These are phyloP conservation scores for Maconellicoccus hirsutus DNA, from an alignment of 1,140 invertebrate genomes.

Conservation along the genomic window DNA sequence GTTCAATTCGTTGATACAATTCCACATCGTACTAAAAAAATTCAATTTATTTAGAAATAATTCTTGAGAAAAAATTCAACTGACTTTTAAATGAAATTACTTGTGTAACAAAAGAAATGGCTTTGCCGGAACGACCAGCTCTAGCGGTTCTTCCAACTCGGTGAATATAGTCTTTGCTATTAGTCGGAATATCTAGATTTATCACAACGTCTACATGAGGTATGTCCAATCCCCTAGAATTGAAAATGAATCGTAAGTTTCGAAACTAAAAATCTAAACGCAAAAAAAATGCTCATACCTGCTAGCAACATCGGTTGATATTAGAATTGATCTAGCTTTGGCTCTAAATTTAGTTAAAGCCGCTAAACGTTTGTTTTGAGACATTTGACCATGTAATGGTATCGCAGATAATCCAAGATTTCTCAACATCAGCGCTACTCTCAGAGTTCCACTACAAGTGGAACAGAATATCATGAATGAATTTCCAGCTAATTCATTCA, in stretches of 20 bases:
- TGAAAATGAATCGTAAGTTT: conserved; percentile 23
- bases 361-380: conserved; percentile 81
- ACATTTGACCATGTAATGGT: conserved; percentile 95
- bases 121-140: conserved; percentile 74
- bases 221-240: conserved; percentile 87
- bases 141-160: conserved; percentile 91
- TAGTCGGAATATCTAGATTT: conserved; percentile 94
- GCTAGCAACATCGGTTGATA: conserved; percentile 96
- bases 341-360: conserved; percentile 87
- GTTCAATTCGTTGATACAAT: conserved; percentile 92
- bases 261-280: background rate
- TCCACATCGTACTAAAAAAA: conserved; percentile 84
- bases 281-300: conserved; percentile 46
- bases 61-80: too few species aligned
- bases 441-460: conserved; percentile 85
- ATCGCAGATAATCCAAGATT: conserved; percentile 83
- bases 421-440: conserved; percentile 74
- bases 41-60: conserved; percentile 6
- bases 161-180: conserved; percentile 94
- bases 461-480: conserved; percentile 95
- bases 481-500: conserved; percentile 93
- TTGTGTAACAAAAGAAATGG: conserved; percentile 75
- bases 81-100: conserved; percentile 34
- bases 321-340: conserved; percentile 72
- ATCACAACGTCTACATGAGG: conserved; percentile 96